Percentiles rank a stretch among this genome's conserved stretches.
Conservation (phyloP, 1,140 invertebrate species). For the Chrysoperla carnea region DNA sequence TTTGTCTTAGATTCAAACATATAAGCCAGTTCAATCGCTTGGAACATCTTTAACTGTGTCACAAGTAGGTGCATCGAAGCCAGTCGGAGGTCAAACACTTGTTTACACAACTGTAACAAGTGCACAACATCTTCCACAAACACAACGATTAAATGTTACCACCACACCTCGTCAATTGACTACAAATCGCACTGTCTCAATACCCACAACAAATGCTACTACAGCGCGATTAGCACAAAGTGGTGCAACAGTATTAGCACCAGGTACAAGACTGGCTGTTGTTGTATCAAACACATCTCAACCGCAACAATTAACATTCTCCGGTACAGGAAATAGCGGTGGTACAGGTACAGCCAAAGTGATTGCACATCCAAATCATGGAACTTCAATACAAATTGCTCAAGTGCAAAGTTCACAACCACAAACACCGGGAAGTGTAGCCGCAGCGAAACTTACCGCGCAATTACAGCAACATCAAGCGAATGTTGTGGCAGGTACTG, state of each 20-base stretch:
- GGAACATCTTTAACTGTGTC: conserved; percentile 17
- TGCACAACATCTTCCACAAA: conserved; percentile 13
- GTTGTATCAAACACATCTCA: background rate
- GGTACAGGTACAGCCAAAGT: background rate
- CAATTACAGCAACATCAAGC: background rate
- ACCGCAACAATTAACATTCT: background rate
- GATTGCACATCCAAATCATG: conserved; percentile 1
- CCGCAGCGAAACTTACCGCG: background rate
- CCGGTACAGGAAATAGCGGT: background rate
- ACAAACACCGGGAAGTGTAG: no score
- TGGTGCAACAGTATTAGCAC: conserved; percentile 1
- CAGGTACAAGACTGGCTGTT: background rate
- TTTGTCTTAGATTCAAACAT: conserved; percentile 18
- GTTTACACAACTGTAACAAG: conserved; percentile 17
- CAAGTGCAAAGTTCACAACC: background rate
- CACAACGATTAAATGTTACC: conserved; percentile 11
- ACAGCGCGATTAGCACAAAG: conserved; percentile 15
- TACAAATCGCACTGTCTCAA: conserved; percentile 11
- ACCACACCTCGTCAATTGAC: conserved; percentile 10
- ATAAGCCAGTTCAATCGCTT: conserved; percentile 17
- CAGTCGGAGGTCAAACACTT: conserved; percentile 18
- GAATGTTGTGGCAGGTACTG: background rate
- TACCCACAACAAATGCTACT: conserved; percentile 2
- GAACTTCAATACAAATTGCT: background rate
- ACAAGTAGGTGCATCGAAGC: conserved; percentile 12